Percentiles rank a stretch among this genome's conserved stretches.
These are phyloP conservation scores for Pongo abelii DNA, from an alignment of 2,113 vertebrate species.

Conservation along the genomic window DNA sequence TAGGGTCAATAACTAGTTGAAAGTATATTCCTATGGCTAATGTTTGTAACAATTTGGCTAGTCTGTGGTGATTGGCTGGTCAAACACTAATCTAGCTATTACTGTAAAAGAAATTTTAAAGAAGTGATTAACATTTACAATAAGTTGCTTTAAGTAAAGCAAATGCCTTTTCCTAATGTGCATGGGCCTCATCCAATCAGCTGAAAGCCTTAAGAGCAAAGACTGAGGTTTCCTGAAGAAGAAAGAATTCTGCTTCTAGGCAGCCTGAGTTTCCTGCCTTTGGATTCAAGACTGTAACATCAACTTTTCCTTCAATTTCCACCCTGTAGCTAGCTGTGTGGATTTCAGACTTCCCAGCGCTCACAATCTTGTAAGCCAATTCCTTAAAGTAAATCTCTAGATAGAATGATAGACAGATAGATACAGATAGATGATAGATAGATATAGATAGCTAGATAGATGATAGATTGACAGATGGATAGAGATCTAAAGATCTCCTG, in stretches of 20 bases:
- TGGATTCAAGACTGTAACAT: neutral
- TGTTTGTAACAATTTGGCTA: neutral
- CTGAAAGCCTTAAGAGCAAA: neutral
- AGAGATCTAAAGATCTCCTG: neutral
- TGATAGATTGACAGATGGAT: neutral
- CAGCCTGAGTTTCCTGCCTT: neutral
- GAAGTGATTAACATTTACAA: neutral
- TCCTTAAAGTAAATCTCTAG: neutral
- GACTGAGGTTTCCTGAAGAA: neutral
- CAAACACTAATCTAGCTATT: neutral
- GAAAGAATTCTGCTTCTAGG: neutral
- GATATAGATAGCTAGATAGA: neutral
- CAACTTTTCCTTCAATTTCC: neutral
- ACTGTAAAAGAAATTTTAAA: neutral
- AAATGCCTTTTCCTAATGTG: neutral
- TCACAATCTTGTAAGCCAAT: neutral
- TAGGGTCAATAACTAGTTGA: neutral
- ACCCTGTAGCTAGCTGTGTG: neutral
- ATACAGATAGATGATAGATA: neutral
- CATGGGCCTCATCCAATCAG: neutral
- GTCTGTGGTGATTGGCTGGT: neutral
- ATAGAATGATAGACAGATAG: neutral
- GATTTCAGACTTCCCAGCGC: neutral
- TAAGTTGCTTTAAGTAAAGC: neutral
- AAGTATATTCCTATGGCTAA: neutral